A percentile compares a stretch with the other conserved stretches of the same genome.
phyloP scores from a whole-genome alignment of 2,113 vertebrate genomes.

The Cheilinus undulatus region DNA sequence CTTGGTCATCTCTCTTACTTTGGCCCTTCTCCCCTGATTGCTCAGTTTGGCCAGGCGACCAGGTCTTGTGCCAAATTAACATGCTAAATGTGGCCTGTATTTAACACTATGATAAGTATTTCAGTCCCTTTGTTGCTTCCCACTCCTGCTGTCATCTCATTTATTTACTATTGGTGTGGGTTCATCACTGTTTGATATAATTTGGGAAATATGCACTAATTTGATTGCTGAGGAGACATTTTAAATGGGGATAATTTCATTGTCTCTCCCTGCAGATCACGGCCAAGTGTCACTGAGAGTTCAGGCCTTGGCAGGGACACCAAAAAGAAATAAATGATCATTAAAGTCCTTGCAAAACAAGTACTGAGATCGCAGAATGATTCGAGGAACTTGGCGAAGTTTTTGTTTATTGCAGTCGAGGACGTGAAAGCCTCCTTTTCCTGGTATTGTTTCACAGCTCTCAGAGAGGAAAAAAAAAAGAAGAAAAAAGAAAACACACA shows the following conservation, averaged over 20 bases:
- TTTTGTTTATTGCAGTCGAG: constrained; percentile 48
- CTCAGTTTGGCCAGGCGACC: too few species aligned
- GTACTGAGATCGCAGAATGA: constrained; percentile 24
- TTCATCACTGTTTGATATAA: not conserved
- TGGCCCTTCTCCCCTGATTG: too few species aligned
- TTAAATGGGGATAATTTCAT: constrained; percentile 11
- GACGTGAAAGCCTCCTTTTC: constrained; percentile 36
- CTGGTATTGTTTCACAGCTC: constrained; percentile 37
- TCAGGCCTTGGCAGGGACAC: constrained; percentile 13
- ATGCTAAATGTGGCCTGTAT: too few species aligned
- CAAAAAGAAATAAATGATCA: constrained; percentile 27
- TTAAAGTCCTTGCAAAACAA: constrained; percentile 27
- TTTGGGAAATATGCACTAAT: constrained; percentile 10
- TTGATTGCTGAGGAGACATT: not conserved
- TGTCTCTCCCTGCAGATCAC: constrained; percentile 28
- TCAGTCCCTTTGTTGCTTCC: not conserved
- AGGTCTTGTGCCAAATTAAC: too few species aligned
- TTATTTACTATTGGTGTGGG: not conserved
- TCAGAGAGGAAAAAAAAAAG: not conserved
- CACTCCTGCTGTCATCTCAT: not conserved
- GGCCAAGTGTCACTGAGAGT: constrained; percentile 15
- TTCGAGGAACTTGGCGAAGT: constrained; percentile 45
- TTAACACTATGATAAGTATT: too few species aligned
- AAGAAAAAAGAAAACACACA: not conserved
- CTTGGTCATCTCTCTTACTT: too few species aligned